Conservation (phyloP, 2,888 invertebrate genomes). For the Agrochola macilenta region DNA sequence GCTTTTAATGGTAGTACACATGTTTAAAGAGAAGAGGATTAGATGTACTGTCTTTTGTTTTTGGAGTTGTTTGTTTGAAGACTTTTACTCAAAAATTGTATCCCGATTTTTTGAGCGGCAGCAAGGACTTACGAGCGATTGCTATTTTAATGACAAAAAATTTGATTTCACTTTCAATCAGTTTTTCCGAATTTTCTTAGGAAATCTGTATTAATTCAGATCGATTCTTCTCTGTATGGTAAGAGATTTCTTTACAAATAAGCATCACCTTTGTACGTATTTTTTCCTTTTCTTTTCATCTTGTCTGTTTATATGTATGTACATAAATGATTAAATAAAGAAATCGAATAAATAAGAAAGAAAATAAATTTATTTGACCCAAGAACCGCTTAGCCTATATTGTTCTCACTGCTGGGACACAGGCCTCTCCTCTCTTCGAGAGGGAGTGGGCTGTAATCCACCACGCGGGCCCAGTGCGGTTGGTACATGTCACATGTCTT, state of each 20-base stretch:
- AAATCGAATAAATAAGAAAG: neutral
- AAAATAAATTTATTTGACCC: neutral
- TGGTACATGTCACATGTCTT: no score
- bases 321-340: neutral
- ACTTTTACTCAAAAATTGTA: neutral
- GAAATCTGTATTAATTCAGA: neutral
- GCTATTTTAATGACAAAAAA: neutral
- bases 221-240: neutral
- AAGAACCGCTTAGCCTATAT: neutral
- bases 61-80: neutral
- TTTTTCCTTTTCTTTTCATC: neutral
- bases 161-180: neutral
- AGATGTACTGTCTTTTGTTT: slow-evolving; percentile 29
- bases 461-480: no score
- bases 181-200: neutral
- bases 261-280: neutral
- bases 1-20: slow-evolving; percentile 55
- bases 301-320: neutral
- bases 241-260: neutral
- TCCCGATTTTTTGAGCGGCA: neutral
- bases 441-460: no score
- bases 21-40: slow-evolving; percentile 46
- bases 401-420: no score
- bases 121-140: neutral
- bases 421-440: no score